These are phyloP conservation scores for Taphrorychus bicolor DNA, from an alignment of 2,888 invertebrate genomes.

Conservation along the genomic window DNA sequence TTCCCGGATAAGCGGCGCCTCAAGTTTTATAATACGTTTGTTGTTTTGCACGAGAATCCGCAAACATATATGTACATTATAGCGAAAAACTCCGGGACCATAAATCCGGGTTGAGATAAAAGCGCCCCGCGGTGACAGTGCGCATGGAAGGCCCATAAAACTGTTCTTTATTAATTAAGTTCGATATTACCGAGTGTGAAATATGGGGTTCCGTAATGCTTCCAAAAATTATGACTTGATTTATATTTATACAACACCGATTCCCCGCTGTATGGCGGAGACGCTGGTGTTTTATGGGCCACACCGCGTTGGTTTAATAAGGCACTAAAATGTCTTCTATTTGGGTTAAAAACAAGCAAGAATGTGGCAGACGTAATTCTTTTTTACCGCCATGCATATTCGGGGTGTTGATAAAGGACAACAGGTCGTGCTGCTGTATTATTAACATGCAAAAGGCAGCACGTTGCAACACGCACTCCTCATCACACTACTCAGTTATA, in stretches of 20 bases:
- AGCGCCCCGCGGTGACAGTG: neutral
- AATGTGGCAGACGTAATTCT: too few species aligned
- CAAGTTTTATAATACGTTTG: neutral
- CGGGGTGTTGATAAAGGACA: too few species aligned
- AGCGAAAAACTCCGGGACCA: neutral
- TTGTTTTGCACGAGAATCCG: neutral
- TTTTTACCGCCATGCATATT: too few species aligned
- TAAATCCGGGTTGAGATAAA: neutral
- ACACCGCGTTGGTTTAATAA: conserved; percentile 1
- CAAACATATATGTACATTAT: neutral
- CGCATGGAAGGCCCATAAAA: conserved; percentile 18
- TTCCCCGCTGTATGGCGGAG: conserved; percentile 8
- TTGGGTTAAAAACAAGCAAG: neutral
- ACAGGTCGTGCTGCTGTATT: too few species aligned
- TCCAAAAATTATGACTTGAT: conserved; percentile 33
- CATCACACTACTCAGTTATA: too few species aligned
- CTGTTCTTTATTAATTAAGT: conserved; percentile 39
- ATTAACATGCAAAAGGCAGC: too few species aligned
- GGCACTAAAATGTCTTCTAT: neutral
- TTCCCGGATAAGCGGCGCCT: conserved; percentile 1
- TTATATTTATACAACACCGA: conserved; percentile 33
- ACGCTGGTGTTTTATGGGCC: conserved; percentile 2
- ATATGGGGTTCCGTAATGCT: conserved; percentile 30
- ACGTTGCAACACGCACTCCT: too few species aligned
- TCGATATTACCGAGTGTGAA: conserved; percentile 34